phyloP scores from a whole-genome alignment of 2,113 vertebrate genomes.

The Odocoileus virginianus region DNA sequence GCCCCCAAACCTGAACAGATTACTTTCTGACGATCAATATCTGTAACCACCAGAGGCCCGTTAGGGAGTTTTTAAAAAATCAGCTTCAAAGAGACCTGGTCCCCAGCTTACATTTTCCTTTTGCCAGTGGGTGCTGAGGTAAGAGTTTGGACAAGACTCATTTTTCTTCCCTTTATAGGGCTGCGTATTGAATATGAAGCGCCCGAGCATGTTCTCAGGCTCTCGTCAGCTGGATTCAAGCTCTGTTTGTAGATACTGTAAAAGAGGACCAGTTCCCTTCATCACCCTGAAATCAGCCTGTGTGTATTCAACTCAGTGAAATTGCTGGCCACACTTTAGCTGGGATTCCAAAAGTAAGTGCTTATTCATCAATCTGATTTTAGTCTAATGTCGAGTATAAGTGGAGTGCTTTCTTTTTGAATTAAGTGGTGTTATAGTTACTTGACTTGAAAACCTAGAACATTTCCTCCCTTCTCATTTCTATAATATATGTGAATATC shows the following conservation, averaged over 20 bases:
- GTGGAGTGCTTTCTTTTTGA: background rate
- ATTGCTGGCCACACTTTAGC: background rate
- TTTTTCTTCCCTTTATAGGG: constrained; percentile 86
- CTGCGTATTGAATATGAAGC: constrained; percentile 82
- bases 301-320: constrained; percentile 38
- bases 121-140: constrained; percentile 85
- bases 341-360: background rate
- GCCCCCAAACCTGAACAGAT: constrained; percentile 90
- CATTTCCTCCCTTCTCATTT: background rate
- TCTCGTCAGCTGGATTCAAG: constrained; percentile 43
- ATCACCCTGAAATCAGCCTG: constrained; percentile 32
- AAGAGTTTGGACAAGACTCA: constrained; percentile 84
- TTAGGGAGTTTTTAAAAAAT: constrained; percentile 80
- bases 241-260: constrained; percentile 31
- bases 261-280: background rate
- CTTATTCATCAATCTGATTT: constrained; percentile 5
- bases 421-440: background rate
- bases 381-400: background rate
- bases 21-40: constrained; percentile 93
- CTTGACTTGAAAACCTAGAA: constrained; percentile 11
- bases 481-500: background rate
- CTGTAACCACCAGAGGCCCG: constrained; percentile 89
- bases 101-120: constrained; percentile 84
- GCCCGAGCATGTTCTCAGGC: constrained; percentile 53
- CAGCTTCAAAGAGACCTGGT: constrained; percentile 82